A percentile compares a stretch with the other conserved stretches of the same genome.
These are phyloP conservation scores for Himantopus leucocephalus DNA, from an alignment of 2,113 vertebrate species.

Conservation along the genomic window DNA sequence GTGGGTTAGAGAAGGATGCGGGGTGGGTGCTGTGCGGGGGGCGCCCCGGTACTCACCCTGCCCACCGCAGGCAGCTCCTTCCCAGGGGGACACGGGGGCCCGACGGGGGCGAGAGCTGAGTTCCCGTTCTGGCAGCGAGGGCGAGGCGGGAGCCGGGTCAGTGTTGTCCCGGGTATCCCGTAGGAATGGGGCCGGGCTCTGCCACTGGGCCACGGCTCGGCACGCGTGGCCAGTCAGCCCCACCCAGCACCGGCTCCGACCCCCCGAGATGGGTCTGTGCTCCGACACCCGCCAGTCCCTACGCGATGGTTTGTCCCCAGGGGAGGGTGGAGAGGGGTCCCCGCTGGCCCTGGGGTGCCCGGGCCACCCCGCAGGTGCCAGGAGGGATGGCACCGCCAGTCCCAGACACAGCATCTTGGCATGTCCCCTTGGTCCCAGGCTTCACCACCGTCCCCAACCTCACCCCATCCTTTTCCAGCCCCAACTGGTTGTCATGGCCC, in stretches of 20 bases:
- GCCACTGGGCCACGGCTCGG: neutral
- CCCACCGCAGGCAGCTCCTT: neutral
- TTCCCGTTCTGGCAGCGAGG: constrained; percentile 3
- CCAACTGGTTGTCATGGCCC: neutral
- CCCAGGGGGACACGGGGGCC: accelerated
- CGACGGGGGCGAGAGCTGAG: neutral
- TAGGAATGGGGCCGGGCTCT: neutral
- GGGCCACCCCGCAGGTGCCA: too few relatives aligned
- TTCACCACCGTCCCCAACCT: neutral
- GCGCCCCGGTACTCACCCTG: neutral
- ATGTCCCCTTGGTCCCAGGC: accelerated
- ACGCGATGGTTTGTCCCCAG: accelerated
- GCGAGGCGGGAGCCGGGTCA: neutral
- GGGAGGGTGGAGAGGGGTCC: neutral
- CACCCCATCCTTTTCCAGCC: neutral
- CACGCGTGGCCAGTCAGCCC: neutral
- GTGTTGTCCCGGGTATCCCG: neutral
- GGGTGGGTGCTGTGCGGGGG: accelerated
- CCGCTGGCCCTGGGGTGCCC: neutral
- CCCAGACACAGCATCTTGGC: neutral
- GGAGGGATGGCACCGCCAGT: neutral
- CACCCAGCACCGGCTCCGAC: neutral
- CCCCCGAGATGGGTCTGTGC: accelerated
- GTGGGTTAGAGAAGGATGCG: accelerated
- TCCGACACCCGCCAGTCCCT: neutral